Evolutionary conservation across 2,888 invertebrate species (phyloP).

Genomic region (Polydrusus cervinus): DNA sequence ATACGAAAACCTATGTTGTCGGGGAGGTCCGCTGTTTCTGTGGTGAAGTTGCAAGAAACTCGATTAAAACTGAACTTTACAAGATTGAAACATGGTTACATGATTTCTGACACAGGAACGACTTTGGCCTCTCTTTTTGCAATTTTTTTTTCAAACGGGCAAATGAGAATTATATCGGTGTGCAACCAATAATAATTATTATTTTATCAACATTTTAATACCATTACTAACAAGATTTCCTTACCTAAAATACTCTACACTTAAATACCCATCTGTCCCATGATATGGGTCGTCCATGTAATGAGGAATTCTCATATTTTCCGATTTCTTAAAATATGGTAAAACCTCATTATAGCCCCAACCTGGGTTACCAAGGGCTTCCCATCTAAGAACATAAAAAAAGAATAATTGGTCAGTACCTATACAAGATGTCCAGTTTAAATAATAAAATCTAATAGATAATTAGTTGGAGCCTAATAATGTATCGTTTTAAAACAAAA

Average conservation of each 20-base stretch:
- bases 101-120: conserved; percentile 38
- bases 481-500: too few relatives aligned
- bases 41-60: conserved; percentile 31
- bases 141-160: not conserved
- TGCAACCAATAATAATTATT: not conserved
- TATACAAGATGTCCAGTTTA: too few relatives aligned
- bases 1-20: not conserved
- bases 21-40: conserved; percentile 45
- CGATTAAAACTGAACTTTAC: conserved; percentile 33
- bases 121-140: conserved; percentile 42
- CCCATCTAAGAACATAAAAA: conserved; percentile 76
- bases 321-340: conserved; percentile 86
- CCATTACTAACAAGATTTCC: too few relatives aligned
- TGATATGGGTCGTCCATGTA: conserved; percentile 78
- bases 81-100: conserved; percentile 41
- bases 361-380: conserved; percentile 80
- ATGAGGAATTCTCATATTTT: conserved; percentile 82
- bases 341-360: conserved; percentile 87
- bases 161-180: too few relatives aligned
- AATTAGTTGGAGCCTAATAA: too few relatives aligned
- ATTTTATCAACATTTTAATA: conserved; percentile 25
- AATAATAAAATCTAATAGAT: too few relatives aligned
- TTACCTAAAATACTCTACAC: conserved; percentile 82
- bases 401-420: not conserved
- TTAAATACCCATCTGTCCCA: conserved; percentile 81